Base-by-base conservation (phyloP, 2,797 vertebrate species). In the Macropus fuliginosus region DNA sequence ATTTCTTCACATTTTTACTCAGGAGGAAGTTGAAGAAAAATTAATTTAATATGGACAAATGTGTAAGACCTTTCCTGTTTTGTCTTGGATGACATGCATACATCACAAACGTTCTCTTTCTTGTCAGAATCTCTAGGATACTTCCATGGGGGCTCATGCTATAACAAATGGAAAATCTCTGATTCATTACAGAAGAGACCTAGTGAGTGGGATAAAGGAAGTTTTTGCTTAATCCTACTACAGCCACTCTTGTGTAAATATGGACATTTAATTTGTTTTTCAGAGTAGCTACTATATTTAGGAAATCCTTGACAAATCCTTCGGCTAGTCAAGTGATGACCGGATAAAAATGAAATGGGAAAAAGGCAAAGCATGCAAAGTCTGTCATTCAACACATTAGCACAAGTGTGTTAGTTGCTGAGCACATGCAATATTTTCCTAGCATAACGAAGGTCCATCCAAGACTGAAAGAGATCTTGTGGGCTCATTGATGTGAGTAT, bases 301-400 rank as follows among this genome's bases (percentile, higher is more conserved):
- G 90, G 50, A 52, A 55, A 54, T 91, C 54, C 90, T 31, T 91
- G 11, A 91, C 40, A 91, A 91, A 91, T 91, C 52, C 90, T 54
- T 54, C 16, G 29, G 90, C 90, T 34, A 34, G 50, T 91, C 50
- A 91, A 91, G 90, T 91, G 54, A 91, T 54, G 50, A 55, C 54
- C 90, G 34, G 90, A 91, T 52, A 91, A 91, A 91, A 55, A 91
- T 52, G 90, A 91, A 91, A 91, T 91, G 90, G 54, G 54, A 91
- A 91, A 91, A 91, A 54, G 90, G 54, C 90, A 34, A 91, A 91
- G 50, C 90, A 91, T 55, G 50, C 90, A 52, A 54, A 52, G 54
- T 91, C 54, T 91, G 50, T 91, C 90, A 91, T 55, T 91, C 90
- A 91, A 91, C 90, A 91, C 54, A 54, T 91, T 91, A 91, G 54